Evolutionary conservation across 2,797 vertebrate genomes (phyloP).

Genomic region (Botia kubotai): DNA sequence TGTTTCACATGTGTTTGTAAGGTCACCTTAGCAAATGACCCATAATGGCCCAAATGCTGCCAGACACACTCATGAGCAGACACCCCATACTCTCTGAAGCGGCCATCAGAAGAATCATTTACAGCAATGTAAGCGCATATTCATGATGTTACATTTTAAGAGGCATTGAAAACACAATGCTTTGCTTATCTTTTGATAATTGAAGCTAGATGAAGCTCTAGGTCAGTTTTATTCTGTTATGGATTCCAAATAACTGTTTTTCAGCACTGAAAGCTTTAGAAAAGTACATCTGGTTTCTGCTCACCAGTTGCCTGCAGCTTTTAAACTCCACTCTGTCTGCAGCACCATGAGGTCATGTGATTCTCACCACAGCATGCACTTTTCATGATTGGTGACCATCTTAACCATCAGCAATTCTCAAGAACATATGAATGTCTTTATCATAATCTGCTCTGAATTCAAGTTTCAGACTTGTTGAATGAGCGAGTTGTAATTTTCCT

Average conservation of each 20-base stretch:
- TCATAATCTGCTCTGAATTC: not conserved
- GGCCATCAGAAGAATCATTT: not conserved
- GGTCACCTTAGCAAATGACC: conserved; percentile 23
- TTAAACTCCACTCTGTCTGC: not conserved
- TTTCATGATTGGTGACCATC: not conserved
- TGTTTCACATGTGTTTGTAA: conserved; percentile 19
- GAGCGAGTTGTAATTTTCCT: not conserved
- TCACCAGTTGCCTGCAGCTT: not conserved
- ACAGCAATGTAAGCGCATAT: not conserved
- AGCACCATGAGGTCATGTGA: conserved; percentile 2
- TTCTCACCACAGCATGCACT: conserved; percentile 27
- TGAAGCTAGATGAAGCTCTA: not conserved
- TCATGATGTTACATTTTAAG: not conserved
- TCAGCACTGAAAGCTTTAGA: not conserved
- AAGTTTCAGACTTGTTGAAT: not conserved
- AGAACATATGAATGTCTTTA: not conserved
- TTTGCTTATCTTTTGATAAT: conserved; percentile 12
- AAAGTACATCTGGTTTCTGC: conserved; percentile 20
- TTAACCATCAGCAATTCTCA: not conserved
- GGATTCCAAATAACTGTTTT: not conserved
- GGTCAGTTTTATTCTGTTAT: not conserved
- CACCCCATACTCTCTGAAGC: not conserved
- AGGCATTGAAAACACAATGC: not conserved
- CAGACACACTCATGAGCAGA: not conserved
- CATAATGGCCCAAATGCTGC: conserved; percentile 8